Base-by-base conservation (phyloP, 2,888 invertebrate genomes). In the Agrotis clavis region DNA sequence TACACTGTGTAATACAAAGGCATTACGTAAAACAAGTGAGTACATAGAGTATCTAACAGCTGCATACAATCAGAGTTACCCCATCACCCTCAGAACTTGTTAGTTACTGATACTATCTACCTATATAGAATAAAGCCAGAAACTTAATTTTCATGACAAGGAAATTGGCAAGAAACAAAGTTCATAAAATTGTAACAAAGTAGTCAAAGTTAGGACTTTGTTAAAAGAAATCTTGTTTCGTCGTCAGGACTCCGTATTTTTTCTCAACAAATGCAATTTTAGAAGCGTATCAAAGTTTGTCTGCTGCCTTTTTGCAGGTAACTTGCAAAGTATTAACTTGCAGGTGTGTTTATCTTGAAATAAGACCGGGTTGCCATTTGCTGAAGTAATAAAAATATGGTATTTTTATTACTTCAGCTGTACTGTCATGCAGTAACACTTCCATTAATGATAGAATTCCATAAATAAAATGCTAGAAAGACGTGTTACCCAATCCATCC, bases 241-340 rank as follows among this genome's bases (percentile, higher is more conserved):
- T 48, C 50, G 68, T 50, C 48, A 53, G 50, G 18, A 67, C 51
- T 63, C 19, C 19, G 53, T 65, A 47, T 53, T 78, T 82, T 81
- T 73, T 82, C 41, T 4, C 51, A 73, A 64, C 74, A 82, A 80
- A 80, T 64, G 63, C 68, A 82, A 80, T 80, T 74, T 78, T 54
- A 78, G 56, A 78, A 79, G 48, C 53, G 48, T 68, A 73, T 79
- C 48, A 69, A 79, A 82, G 74, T 82, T 79, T 67, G 35, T 19
- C 59, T 41, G 18, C 16, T 25, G 9, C 30, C 18, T 51, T 51
- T 48, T 54, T 73, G 25, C 45, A 57, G 50, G 41, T 57, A 63
- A 30, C 35, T 60, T 64, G 60, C 19, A 7, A 19, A 30, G 18
- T 51, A 35, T 18, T 16, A 35, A 9, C 66, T 64, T 19, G n/a